Base-by-base conservation (phyloP, 2,888 invertebrate genomes). In the Herminia tarsipennalis region DNA sequence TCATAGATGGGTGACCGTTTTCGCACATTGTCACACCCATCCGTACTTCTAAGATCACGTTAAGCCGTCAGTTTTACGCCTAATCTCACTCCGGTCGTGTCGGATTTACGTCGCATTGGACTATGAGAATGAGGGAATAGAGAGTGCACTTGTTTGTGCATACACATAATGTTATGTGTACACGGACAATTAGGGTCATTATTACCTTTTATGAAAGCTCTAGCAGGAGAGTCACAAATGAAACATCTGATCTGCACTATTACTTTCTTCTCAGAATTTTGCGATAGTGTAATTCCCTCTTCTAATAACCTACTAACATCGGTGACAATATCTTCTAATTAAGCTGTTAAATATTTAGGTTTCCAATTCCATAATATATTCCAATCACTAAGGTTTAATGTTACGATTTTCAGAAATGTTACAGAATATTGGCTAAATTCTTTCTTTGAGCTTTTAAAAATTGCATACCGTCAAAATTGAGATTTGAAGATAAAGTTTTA, bases 381-480 rank as follows among this genome's bases (percentile, higher is more conserved):
- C 61, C 58, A 36, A 56, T 27, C 1, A 58, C 30, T 12, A 58
- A 41, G 58, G 58, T 8, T 17, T 5, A 12, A 41, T 13, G 5
- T 17, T 13, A n/a, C 29, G 25, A 20, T n/a, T 38, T 42, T 55
- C 49, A 20, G 14, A 34, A 20, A 58, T 29, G 22, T 48, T 58
- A 8, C 42, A 43, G 1, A 60, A 21, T 12, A 61, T 56, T 4
- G 61, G 61, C 56, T 57, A 60, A 29, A 60, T 37, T 56, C 36
- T 12, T 48, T 20, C 6, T 50, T 53, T 0, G 56, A 55, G 27
- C 57, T 61, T 14, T 61, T 61, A 13, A 40, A 52, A 3, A 56
- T 46, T 12, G 60, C 2, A 60, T 28, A 22, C 59, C 56, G 14
- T 60, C 56, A 2, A 60, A n/a, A 39, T 60, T 60, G 1, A 60